Percentiles rank a stretch among this genome's conserved stretches.
Evolutionary conservation across 2,113 vertebrate species (phyloP).

Genomic region (Muntiacus reevesi): DNA sequence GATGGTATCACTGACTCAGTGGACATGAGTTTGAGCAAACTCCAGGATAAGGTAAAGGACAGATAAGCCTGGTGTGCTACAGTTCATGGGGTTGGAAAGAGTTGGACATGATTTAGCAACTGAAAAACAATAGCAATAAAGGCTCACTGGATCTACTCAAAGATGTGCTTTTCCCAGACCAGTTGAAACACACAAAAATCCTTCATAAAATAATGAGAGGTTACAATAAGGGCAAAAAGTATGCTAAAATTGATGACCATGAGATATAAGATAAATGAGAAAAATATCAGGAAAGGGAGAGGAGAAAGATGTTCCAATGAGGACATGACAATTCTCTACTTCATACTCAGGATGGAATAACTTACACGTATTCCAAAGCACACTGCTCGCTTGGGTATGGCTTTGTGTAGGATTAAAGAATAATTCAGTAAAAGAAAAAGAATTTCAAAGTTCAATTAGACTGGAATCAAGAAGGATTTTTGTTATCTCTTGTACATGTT

Average conservation of each 20-base stretch:
- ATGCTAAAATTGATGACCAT: neutral
- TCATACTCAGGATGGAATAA: neutral
- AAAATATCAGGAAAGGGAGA: neutral
- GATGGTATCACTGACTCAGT: neutral
- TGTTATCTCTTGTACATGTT: neutral
- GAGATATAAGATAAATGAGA: neutral
- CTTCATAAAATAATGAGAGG: neutral
- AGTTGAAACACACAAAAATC: neutral
- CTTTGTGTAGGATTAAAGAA: neutral
- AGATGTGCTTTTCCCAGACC: neutral
- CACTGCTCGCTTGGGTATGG: neutral
- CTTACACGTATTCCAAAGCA: neutral
- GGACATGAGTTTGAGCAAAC: neutral
- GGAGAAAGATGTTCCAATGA: neutral
- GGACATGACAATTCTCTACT: neutral
- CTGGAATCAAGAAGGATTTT: neutral
- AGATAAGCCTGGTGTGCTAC: neutral
- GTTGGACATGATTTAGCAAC: neutral
- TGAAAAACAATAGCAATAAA: neutral
- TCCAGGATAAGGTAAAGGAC: neutral
- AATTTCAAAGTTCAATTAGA: constrained; percentile 7
- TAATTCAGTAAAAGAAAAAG: neutral
- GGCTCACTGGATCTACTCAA: neutral
- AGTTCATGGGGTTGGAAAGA: neutral
- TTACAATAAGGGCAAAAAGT: neutral